Evolutionary conservation across 2,888 invertebrate genomes (phyloP), one percentile per base, ranked within the genome.

Genomic region (Pyrochroa serraticornis): DNA sequence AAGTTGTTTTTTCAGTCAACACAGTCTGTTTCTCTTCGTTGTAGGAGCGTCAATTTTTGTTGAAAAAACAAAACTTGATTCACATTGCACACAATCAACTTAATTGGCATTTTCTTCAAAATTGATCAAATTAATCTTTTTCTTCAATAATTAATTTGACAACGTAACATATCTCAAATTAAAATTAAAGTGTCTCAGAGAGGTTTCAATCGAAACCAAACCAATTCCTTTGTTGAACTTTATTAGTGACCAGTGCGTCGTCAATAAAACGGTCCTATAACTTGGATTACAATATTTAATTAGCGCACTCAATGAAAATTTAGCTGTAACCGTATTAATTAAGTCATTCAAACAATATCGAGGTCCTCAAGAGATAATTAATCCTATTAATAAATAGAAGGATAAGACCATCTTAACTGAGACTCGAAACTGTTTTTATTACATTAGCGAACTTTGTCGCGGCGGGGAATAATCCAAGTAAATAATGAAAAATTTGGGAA

Each of bases 381-480:
- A 54, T 54, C 55, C 13, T 36, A 48, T 55, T 55, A 53, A 45
- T 53, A 53, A 46, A 46, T 53, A 48, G 32, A 22, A 37, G 41
- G 47, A 45, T 52, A 38, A 52, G 43, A 47, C 47, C 48, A 43
- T 47, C 42, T 13, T 35, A 36, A 35, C 38, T 22, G 22, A 22
- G 22, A 22, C 22, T 14, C 44, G 44, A 52, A 52, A 35, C 48
- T 47, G 48, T 3, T 55, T 42, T 55, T 47, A 47, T 55, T 48
- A 37, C 34, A 43, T 48, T 55, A 55, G 31, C 31, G 41, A 52
- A 52, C 45, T 52, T 52, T 52, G 46, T 53, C 31, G 42, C 43
- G 22, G 44, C 44, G 5, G 22, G 5, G 22, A 22, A 22, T 22
- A 22, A 22, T 22, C 22, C 22, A 22, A 22, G 22, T 22, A 22